A percentile compares a stretch with the other conserved stretches of the same genome.
Conservation (phyloP, 2,888 invertebrate genomes). For the Cancer borealis region DNA sequence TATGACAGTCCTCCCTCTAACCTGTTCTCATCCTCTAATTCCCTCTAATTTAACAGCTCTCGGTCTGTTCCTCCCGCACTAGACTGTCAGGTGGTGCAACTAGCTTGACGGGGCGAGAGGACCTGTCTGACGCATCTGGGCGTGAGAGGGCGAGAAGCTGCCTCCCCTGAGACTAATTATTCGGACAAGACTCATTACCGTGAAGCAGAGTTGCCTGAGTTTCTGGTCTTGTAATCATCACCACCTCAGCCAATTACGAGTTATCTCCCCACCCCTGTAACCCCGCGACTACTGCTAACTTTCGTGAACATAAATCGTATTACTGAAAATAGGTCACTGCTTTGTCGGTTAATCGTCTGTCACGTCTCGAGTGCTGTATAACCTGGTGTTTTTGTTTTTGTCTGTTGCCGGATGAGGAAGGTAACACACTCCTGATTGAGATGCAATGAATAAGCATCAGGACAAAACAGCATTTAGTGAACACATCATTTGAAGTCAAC, state of each 20-base stretch:
- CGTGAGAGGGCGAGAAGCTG: not conserved
- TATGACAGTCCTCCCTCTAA: not conserved
- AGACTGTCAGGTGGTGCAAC: slow-evolving; percentile 1
- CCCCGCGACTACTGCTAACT: not conserved
- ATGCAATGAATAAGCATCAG: not conserved
- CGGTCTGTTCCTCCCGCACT: not conserved
- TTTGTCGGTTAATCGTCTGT: not conserved
- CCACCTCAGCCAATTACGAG: slow-evolving; percentile 26
- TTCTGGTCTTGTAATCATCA: slow-evolving; percentile 32
- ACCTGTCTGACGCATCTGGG: not conserved
- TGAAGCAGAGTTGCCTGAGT: slow-evolving; percentile 22
- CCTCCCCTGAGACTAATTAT: slow-evolving; percentile 22
- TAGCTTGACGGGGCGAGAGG: not conserved
- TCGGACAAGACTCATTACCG: slow-evolving; percentile 39
- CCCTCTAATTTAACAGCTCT: not conserved
- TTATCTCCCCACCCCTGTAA: not conserved
- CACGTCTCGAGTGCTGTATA: not conserved
- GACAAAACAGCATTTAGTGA: not conserved
- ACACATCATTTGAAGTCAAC: not conserved
- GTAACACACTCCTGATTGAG: not conserved
- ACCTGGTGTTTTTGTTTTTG: not conserved
- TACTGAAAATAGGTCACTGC: not conserved
- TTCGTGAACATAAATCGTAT: not conserved
- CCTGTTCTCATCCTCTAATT: not conserved
- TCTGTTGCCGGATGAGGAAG: not conserved